Evolutionary conservation across 1,140 invertebrate genomes (phyloP).

Genomic region (Bombus consobrinus): DNA sequence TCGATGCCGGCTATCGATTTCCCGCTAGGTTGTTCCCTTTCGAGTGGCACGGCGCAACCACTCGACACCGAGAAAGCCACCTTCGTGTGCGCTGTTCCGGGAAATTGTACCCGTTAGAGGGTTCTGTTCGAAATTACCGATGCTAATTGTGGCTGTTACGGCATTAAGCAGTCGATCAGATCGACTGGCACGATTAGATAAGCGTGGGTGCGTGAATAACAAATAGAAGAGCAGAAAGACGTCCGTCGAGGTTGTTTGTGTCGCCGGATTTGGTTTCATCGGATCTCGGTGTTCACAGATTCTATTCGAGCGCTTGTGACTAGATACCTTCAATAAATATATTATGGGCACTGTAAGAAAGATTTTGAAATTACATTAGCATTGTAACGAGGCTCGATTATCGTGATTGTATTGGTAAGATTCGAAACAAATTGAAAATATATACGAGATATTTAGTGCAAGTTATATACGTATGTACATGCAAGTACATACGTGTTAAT

Average conservation of each 20-base stretch:
- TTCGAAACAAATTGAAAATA: background rate
- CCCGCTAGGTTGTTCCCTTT: background rate
- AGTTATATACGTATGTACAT: no score
- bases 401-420: background rate
- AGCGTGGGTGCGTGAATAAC: background rate
- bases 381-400: no score
- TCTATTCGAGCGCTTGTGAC: no score
- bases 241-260: background rate
- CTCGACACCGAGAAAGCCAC: conserved; percentile 5
- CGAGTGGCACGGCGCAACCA: background rate
- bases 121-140: conserved; percentile 1
- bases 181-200: background rate
- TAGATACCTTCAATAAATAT: no score
- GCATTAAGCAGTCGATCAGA: background rate
- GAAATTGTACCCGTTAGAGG: conserved; percentile 3
- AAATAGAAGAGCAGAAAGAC: background rate
- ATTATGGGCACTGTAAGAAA: background rate
- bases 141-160: conserved; percentile 1
- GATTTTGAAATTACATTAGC: background rate
- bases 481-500: no score
- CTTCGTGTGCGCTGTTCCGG: background rate
- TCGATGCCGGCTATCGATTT: conserved; percentile 30
- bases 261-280: background rate
- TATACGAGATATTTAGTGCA: no score
- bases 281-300: background rate